Percentiles rank a stretch among this genome's conserved stretches.
These are phyloP conservation scores for Porites australiensis DNA, from an alignment of 64 coral and sea anemone genomes.

Conservation along the genomic window DNA sequence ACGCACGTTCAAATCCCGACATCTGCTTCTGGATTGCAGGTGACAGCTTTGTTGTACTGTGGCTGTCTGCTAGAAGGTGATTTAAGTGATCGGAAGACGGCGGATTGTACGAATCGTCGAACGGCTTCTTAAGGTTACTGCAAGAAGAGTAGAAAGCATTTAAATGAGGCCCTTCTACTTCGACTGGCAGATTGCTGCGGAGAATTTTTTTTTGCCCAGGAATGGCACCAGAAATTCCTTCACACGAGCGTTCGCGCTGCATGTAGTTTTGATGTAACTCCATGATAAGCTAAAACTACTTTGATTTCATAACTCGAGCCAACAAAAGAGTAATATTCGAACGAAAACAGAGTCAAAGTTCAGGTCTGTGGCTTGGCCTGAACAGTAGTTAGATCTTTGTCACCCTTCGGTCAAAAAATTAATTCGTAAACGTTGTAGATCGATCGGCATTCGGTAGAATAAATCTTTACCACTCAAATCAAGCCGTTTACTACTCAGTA, in stretches of 20 bases:
- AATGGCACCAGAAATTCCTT: not conserved
- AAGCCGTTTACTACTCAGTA: not conserved
- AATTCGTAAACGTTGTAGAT: too few species aligned
- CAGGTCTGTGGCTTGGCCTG: too few species aligned
- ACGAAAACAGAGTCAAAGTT: not conserved
- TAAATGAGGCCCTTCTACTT: not conserved
- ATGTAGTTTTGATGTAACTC: not conserved
- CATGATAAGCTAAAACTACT: not conserved
- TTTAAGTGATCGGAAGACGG: not conserved
- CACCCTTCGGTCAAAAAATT: too few species aligned
- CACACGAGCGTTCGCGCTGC: not conserved
- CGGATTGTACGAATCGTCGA: not conserved
- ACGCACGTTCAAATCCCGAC: slow-evolving; percentile 65
- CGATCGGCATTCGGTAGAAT: not conserved
- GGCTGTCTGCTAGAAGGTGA: not conserved
- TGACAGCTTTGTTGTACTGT: not conserved
- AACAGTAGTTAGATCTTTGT: too few species aligned
- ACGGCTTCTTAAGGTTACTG: not conserved
- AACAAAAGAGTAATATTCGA: not conserved
- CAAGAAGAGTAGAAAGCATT: slow-evolving; percentile 1
- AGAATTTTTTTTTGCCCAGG: not conserved
- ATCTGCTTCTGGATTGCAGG: slow-evolving; percentile 3
- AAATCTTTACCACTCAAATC: not conserved
- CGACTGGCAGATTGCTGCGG: not conserved
- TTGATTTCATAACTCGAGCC: too few species aligned